These are phyloP conservation scores for Empis livida DNA, from an alignment of 2,888 invertebrate species.

Conservation along the genomic window DNA sequence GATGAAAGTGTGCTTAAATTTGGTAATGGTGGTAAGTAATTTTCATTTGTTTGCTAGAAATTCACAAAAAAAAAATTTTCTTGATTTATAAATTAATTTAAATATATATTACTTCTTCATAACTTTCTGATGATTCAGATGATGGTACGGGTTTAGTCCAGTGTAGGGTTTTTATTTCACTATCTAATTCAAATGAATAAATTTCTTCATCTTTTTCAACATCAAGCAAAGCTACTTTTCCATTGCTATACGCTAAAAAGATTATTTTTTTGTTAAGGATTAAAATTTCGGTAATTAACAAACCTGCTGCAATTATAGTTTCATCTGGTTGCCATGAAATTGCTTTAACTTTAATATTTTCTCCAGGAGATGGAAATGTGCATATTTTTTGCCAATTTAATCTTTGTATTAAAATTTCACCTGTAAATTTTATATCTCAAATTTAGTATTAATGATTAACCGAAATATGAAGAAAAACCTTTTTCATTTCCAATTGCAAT, in stretches of 20 bases:
- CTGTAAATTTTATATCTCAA: slow-evolving; percentile 38
- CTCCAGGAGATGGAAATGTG: slow-evolving; percentile 62
- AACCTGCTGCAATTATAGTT: slow-evolving; percentile 52
- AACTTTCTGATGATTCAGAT: neutral
- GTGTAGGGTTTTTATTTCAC: slow-evolving; percentile 56
- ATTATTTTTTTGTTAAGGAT: slow-evolving; percentile 42
- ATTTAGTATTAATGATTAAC: neutral
- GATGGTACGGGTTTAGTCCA: slow-evolving; percentile 44
- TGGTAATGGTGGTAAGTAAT: slow-evolving; percentile 45
- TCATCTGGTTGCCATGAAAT: slow-evolving; percentile 94
- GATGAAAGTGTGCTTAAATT: slow-evolving; percentile 42
- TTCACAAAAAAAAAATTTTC: slow-evolving; percentile 4
- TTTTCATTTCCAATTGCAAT: slow-evolving; percentile 75
- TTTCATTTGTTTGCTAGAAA: slow-evolving; percentile 39
- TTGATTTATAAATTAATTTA: neutral
- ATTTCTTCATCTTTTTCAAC: slow-evolving; percentile 76
- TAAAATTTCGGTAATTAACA: neutral
- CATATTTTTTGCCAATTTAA: slow-evolving; percentile 91
- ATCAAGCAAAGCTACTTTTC: slow-evolving; percentile 59
- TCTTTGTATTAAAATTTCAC: slow-evolving; percentile 77
- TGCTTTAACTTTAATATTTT: slow-evolving; percentile 58
- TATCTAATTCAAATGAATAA: slow-evolving; percentile 46
- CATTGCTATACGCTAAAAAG: slow-evolving; percentile 56
- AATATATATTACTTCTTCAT: slow-evolving; percentile 2
- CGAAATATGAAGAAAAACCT: slow-evolving; percentile 39